phyloP scores from a whole-genome alignment of 2,113 vertebrate genomes.

The Anoplopoma fimbria region DNA sequence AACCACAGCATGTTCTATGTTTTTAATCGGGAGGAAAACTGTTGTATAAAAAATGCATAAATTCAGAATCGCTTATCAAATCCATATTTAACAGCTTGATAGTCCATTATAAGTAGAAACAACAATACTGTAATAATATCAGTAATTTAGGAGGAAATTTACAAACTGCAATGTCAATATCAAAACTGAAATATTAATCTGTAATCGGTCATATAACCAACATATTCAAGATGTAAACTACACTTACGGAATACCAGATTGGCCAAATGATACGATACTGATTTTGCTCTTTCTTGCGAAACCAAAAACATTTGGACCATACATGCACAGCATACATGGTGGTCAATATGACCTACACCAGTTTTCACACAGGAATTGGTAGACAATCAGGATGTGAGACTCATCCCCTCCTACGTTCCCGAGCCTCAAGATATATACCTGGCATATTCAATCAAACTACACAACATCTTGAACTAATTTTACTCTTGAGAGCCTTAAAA shows the following conservation, averaged over 20 bases:
- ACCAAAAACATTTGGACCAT: neutral
- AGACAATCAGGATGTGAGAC: neutral
- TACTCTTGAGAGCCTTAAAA: conserved; percentile 1
- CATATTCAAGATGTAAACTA: neutral
- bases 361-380: neutral
- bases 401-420: neutral
- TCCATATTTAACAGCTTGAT: neutral
- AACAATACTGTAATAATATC: neutral
- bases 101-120: neutral
- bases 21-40: neutral
- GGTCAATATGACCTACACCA: neutral
- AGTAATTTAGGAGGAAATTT: neutral
- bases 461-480: neutral
- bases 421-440: neutral
- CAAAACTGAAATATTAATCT: neutral
- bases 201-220: neutral
- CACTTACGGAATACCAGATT: neutral
- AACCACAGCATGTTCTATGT: neutral
- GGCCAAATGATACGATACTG: neutral
- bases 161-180: neutral
- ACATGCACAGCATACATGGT: neutral
- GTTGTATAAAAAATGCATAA: neutral
- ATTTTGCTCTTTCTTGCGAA: neutral
- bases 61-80: neutral
- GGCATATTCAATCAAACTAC: neutral